phyloP scores from a whole-genome alignment of 2,113 vertebrate genomes.

The Vombatus ursinus region DNA sequence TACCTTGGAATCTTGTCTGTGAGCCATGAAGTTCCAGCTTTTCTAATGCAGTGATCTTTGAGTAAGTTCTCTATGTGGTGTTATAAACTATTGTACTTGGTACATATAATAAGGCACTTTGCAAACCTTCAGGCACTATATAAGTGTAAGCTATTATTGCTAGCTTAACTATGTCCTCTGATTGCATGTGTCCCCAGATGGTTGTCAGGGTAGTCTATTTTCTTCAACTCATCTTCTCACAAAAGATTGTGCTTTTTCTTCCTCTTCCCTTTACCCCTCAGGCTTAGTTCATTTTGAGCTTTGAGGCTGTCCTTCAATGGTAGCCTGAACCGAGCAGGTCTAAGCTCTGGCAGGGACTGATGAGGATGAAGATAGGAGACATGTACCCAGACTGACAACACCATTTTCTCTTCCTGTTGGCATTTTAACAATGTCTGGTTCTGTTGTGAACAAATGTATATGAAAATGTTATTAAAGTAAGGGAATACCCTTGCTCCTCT shows the following conservation, averaged over 20 bases:
- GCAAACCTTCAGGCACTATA: not conserved
- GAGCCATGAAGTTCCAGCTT: not conserved
- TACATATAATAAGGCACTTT: not conserved
- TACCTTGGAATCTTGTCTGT: not conserved
- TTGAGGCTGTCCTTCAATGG: not conserved
- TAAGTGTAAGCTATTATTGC: not conserved
- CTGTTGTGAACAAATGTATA: slow-evolving; percentile 24
- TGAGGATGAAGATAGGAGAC: slow-evolving; percentile 9
- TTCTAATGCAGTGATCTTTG: not conserved
- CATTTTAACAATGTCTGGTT: slow-evolving; percentile 34
- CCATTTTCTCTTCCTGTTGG: slow-evolving; percentile 44
- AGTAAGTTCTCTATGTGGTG: not conserved
- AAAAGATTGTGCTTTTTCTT: not conserved
- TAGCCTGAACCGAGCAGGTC: not conserved
- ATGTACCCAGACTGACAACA: slow-evolving; percentile 32
- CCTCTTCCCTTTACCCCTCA: not conserved
- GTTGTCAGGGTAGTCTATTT: not conserved
- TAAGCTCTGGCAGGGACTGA: slow-evolving; percentile 32
- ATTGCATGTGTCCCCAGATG: not conserved
- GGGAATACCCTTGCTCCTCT: not conserved
- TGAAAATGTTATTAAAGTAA: slow-evolving; percentile 37
- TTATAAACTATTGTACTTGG: not conserved
- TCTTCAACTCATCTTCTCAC: not conserved
- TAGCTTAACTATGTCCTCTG: not conserved
- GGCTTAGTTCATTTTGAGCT: not conserved